phyloP scores from a whole-genome alignment of 2,888 invertebrate species.

The Spilarctia lutea region DNA sequence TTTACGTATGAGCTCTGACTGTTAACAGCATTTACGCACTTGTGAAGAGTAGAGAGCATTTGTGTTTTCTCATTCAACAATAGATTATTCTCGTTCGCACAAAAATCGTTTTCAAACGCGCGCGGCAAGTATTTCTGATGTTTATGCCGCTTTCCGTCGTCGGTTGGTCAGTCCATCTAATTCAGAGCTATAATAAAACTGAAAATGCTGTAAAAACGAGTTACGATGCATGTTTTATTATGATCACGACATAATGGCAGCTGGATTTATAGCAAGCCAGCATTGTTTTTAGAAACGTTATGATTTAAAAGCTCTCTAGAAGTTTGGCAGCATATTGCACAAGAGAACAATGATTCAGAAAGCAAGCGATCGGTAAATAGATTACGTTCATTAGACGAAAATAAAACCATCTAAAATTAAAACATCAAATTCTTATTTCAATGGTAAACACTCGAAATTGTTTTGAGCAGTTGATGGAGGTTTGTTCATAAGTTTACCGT shows the following conservation, averaged over 20 bases:
- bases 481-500: no score
- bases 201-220: conserved; percentile 67
- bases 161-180: conserved; percentile 63
- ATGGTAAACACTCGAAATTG: background rate
- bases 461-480: no score
- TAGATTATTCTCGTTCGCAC: conserved; percentile 21
- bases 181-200: conserved; percentile 67
- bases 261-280: conserved; percentile 35
- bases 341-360: background rate
- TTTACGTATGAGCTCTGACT: conserved; percentile 5
- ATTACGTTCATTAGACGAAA: background rate
- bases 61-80: conserved; percentile 26
- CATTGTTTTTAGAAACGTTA: conserved; percentile 35
- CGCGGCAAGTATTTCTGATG: conserved; percentile 19
- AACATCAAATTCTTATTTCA: background rate
- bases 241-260: conserved; percentile 28
- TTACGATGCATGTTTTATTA: conserved; percentile 56
- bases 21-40: conserved; percentile 3
- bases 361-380: background rate
- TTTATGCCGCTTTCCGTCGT: conserved; percentile 20
- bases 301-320: conserved; percentile 14
- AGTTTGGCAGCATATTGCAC: conserved; percentile 2
- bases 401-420: background rate
- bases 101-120: conserved; percentile 28
- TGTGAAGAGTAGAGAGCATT: background rate